Evolutionary conservation across 2,797 vertebrate genomes (phyloP).

Genomic region (Borostomias antarcticus): DNA sequence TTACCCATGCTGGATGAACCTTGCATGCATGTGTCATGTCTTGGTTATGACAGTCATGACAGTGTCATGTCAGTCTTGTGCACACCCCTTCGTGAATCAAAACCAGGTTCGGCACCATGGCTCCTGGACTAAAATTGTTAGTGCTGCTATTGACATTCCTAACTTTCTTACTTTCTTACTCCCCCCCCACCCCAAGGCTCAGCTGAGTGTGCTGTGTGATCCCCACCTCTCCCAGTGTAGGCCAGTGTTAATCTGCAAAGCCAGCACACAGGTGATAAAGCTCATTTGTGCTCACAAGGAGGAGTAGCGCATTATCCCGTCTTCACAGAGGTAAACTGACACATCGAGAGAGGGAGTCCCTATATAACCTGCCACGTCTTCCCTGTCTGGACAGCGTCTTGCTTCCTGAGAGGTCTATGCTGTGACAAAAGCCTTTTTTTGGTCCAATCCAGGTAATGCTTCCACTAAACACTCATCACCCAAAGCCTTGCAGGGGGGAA

Average conservation of each 20-base stretch:
- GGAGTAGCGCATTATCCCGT: constrained; percentile 67
- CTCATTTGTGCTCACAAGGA: constrained; percentile 74
- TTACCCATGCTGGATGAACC: no score
- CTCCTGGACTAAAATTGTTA: no score
- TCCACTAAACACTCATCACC: neutral
- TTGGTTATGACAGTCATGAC: no score
- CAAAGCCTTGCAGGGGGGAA: no score
- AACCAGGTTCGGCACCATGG: no score
- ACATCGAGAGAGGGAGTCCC: constrained; percentile 6
- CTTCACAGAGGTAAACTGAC: constrained; percentile 41
- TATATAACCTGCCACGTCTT: constrained; percentile 15
- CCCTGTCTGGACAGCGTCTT: constrained; percentile 15
- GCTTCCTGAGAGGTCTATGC: constrained; percentile 2
- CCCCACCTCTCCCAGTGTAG: constrained; percentile 35
- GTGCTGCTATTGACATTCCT: neutral
- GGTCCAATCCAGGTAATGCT: neutral
- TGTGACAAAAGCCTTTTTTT: neutral
- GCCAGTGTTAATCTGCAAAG: constrained; percentile 47
- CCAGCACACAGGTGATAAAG: constrained; percentile 67
- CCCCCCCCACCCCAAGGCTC: constrained; percentile 30
- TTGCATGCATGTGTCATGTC: no score
- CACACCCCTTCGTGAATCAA: no score
- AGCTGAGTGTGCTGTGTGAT: no score
- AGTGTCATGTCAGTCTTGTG: no score
- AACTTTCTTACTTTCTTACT: constrained; percentile 29